Base-by-base conservation (phyloP, 2,797 vertebrate genomes). In the Harpagifer antarcticus region DNA sequence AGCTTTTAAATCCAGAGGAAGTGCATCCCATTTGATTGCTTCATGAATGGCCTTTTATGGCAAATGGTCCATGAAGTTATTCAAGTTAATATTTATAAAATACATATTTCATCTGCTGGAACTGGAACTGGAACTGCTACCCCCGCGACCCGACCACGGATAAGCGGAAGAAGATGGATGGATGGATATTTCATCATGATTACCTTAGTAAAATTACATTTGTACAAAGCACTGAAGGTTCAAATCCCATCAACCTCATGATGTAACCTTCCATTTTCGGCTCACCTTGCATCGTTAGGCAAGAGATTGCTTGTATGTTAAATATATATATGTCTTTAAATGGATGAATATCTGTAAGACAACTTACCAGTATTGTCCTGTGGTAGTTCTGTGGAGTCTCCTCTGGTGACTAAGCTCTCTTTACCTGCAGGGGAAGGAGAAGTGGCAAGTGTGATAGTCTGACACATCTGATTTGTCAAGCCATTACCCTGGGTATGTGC, bases 381-480 rank as follows among this genome's bases (percentile, higher is more conserved):
- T 57, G 64, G 13, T 68, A 62, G 31, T 37, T 13, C 23, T 37
- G 57, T 68, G 33, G 14, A 27, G 55, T 40, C 44, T 72, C 59
- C 42, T 55, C 19, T 60, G 33, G 12, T 48, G 65, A 72, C 70
- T 74, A 67, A 67, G 62, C 65, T 64, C 58, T 74, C 68, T 84
- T 56, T 76, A 89, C 84, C 83, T 81, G 79, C 67, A 72, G 69
- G 66, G 76, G 68, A 88, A 72, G 71, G 76, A 86, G 71, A 90
- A 83, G 86, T 84, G 76, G 82, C 55, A 85, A 75, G 74, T 84
- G 91, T 78, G 82, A 81, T 81, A 76, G 81, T 87, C 81, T 89
- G 86, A 91, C 89, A 90, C 82, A 91, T 89, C 82, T 81, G 78
- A 93, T 93, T 91, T 92, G 85, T 89, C 89, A 90, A 89, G 85